Evolutionary conservation across 2,888 invertebrate species (phyloP).

Genomic region (Ashinkailepas kermadecensis): DNA sequence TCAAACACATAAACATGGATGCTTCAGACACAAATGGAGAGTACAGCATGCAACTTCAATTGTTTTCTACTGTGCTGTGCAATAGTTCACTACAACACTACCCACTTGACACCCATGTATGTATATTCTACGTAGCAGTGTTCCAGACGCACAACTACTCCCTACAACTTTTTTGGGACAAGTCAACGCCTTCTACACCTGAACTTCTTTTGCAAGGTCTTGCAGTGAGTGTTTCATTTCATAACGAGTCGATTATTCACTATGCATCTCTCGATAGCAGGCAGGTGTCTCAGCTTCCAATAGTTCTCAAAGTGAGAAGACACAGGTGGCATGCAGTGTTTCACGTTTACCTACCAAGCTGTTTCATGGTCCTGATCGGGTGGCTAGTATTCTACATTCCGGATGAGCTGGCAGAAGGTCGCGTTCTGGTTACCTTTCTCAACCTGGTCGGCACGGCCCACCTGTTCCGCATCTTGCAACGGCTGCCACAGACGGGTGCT

Average conservation of each 20-base stretch:
- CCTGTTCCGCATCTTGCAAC: not conserved
- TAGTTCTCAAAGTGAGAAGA: not conserved
- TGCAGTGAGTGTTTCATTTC: not conserved
- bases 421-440: not conserved
- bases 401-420: not conserved
- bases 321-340: not conserved
- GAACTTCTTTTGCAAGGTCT: not conserved
- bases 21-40: not conserved
- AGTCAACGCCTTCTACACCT: not conserved
- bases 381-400: not conserved
- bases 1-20: not conserved
- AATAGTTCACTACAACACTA: not conserved
- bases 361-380: not conserved
- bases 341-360: not conserved
- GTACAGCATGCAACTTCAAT: not conserved
- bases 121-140: not conserved
- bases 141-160: slow-evolving; percentile 3
- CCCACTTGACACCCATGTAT: not conserved
- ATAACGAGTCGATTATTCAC: not conserved
- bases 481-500: not conserved
- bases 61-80: not conserved
- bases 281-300: not conserved
- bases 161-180: not conserved
- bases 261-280: not conserved
- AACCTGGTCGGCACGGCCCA: not conserved